A percentile compares a stretch with the other conserved stretches of the same genome.
phyloP scores from a whole-genome alignment of 2,797 vertebrate species.

The Lutjanus argentimaculatus region DNA sequence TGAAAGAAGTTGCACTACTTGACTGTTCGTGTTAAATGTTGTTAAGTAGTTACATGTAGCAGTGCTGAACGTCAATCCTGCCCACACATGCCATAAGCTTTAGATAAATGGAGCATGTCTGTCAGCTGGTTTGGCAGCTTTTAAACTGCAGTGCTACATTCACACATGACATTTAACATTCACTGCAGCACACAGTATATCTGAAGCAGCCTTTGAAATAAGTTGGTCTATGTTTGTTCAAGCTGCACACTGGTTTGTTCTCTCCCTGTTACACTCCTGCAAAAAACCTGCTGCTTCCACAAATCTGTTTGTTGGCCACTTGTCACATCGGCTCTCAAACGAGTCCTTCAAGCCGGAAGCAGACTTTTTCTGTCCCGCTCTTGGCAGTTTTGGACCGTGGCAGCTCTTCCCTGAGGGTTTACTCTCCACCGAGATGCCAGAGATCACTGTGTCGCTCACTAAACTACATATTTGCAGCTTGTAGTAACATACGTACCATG shows the following conservation, averaged over 20 bases:
- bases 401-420: conserved; percentile 31
- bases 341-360: conserved; percentile 23
- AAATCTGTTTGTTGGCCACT: conserved; percentile 28
- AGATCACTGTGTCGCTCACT: conserved; percentile 53
- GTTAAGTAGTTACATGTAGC: not conserved
- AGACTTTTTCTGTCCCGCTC: conserved; percentile 24
- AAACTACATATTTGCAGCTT: conserved; percentile 46
- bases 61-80: not conserved
- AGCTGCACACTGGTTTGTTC: conserved; percentile 13
- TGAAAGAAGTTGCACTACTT: not conserved
- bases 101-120: not conserved
- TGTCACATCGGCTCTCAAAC: conserved; percentile 37
- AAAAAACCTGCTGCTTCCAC: conserved; percentile 1
- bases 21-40: not conserved
- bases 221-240: not conserved
- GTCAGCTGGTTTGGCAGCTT: not conserved
- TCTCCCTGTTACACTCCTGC: not conserved
- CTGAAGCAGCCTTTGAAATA: not conserved
- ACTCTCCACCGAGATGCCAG: conserved; percentile 40
- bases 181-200: not conserved
- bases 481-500: conserved; percentile 29
- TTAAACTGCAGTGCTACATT: not conserved
- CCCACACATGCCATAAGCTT: not conserved
- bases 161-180: not conserved
- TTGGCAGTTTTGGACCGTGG: conserved; percentile 39